phyloP scores from a whole-genome alignment of 2,797 vertebrate species.

The Pangasius sanitwongsei region DNA sequence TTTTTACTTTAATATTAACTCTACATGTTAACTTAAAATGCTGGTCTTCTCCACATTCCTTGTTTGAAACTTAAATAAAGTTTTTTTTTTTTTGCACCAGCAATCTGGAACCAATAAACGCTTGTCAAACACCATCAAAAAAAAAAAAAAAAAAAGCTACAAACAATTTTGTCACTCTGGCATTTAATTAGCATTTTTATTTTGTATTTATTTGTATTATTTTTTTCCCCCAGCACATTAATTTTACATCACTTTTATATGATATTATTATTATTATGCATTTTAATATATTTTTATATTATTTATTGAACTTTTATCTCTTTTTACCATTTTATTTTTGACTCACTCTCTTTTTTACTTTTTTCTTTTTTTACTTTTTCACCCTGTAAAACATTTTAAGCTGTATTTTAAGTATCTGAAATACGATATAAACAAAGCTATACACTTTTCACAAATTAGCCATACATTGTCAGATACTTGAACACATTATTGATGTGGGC shows the following conservation, averaged over 20 bases:
- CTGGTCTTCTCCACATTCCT: not conserved
- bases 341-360: not conserved
- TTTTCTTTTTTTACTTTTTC: no score
- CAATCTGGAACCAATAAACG: not conserved
- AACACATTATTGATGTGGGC: not conserved
- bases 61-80: not conserved
- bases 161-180: no score
- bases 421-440: not conserved
- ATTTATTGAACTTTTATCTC: no score
- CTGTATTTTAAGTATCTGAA: not conserved
- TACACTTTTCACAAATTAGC: not conserved
- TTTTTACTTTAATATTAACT: not conserved
- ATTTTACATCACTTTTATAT: no score
- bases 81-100: no score
- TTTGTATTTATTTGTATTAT: no score
- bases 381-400: no score
- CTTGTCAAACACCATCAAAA: not conserved
- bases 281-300: not conserved
- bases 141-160: no score
- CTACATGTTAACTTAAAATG: not conserved
- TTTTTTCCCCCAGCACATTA: no score
- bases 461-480: not conserved
- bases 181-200: no score
- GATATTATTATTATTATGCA: not conserved
- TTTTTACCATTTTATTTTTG: no score